Percentiles rank a stretch among this genome's conserved stretches.
Evolutionary conservation across 2,113 vertebrate species (phyloP).

Genomic region (Pelvicachromis taeniatus): DNA sequence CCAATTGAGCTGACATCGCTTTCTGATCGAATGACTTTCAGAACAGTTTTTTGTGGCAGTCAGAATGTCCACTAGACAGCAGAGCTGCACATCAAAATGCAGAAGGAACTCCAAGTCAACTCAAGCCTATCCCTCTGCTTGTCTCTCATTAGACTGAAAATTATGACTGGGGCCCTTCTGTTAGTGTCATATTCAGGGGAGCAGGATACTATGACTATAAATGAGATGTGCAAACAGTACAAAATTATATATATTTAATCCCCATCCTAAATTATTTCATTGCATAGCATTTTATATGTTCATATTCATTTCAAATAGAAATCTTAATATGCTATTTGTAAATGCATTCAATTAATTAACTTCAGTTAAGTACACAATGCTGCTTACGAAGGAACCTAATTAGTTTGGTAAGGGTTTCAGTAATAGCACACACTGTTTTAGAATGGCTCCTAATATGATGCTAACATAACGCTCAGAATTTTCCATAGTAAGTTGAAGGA

Average conservation of each 20-base stretch:
- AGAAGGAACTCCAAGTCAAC: background rate
- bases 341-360: background rate
- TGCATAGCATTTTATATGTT: background rate
- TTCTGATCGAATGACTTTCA: slow-evolving; percentile 7
- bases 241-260: background rate
- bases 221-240: background rate
- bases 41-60: background rate
- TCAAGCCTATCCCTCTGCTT: background rate
- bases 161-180: background rate
- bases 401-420: background rate
- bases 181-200: background rate
- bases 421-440: background rate
- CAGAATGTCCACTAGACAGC: slow-evolving; percentile 2
- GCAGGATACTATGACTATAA: background rate
- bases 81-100: background rate
- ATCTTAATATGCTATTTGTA: background rate
- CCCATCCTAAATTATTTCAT: background rate
- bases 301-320: background rate
- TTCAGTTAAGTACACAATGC: background rate
- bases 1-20: slow-evolving; percentile 13
- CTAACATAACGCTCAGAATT: background rate
- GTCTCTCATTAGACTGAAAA: slow-evolving; percentile 18
- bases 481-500: background rate
- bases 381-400: background rate
- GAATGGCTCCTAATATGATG: background rate